Base-by-base conservation (phyloP, 1,140 invertebrate genomes). In the Danaus melanippus region DNA sequence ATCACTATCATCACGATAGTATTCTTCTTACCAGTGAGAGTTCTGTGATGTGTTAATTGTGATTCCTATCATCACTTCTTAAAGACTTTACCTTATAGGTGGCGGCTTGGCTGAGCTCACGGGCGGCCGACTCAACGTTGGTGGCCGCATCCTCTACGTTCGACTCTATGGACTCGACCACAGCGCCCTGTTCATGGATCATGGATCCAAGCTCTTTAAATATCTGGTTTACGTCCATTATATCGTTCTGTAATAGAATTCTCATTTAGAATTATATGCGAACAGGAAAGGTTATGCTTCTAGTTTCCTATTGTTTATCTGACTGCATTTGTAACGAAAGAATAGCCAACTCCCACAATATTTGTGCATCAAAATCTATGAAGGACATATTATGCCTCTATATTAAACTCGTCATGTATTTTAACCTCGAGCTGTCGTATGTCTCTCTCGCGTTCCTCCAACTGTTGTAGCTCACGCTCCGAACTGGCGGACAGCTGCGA, bases 121-220 rank as follows among this genome's bases (percentile, higher is more conserved):
- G 89, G 1, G 91, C 91, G 9, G 94, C 97, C 74, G 94, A 90
- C 53, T 92, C 91, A 0, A 99, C 96, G 71, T 94, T 93, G 50
- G 96, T 91, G 58, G 93, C 91, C n/a, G 97, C 93, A 70, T 91
- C 91, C 84, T 99, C 97, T 43, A 99, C 95, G 74, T 93, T 96
- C 1, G 97, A 95, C 88, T 99, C 98, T 75, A 99, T 99, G 40
- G 95, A 98, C 79, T 99, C 97, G 53, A 99, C 92, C 5, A 96
- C 91, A 69, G 97, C 93, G n/a, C 97, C 97, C 87, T 99, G 98
- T 61, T 98, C 95, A 79, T 99, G 97, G 11, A 99, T 97, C 82
- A 99, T 89, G 47, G 95, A 92, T 4, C 97, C 98, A 47, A 99
- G 89, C 77, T 99, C 97, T 89, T 97, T 98, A 86, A 99, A 99